Evolutionary conservation across 2,888 invertebrate genomes (phyloP).

Genomic region (Xestobium rufovillosum): DNA sequence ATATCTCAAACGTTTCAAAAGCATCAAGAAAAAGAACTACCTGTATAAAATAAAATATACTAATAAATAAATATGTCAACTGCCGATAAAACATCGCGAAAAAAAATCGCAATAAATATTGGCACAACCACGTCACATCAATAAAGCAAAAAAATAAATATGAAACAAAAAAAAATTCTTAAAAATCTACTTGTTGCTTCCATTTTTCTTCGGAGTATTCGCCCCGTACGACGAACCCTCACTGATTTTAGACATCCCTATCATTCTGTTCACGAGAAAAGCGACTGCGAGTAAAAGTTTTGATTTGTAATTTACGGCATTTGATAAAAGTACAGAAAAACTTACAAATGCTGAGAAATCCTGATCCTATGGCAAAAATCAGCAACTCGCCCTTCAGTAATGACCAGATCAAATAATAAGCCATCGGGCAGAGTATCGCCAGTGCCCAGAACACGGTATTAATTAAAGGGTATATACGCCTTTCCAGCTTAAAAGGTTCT

Average conservation of each 20-base stretch:
- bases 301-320: too few relatives aligned
- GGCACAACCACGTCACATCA: slow-evolving; percentile 12
- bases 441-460: slow-evolving; percentile 67
- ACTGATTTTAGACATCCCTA: slow-evolving; percentile 78
- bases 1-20: too few relatives aligned
- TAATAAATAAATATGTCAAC: too few relatives aligned
- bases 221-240: slow-evolving; percentile 77
- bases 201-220: slow-evolving; percentile 46
- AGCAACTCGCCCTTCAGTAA: slow-evolving; percentile 65
- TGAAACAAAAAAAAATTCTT: neutral
- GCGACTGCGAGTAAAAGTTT: slow-evolving; percentile 74
- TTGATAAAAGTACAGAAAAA: slow-evolving; percentile 40
- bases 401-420: slow-evolving; percentile 59
- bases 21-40: too few relatives aligned
- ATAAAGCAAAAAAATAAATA: slow-evolving; percentile 7
- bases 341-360: slow-evolving; percentile 71
- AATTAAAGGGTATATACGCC: slow-evolving; percentile 59
- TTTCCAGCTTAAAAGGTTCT: slow-evolving; percentile 50
- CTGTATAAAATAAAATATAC: too few relatives aligned
- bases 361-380: slow-evolving; percentile 60
- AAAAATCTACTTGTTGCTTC: too few relatives aligned
- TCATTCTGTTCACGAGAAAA: slow-evolving; percentile 67
- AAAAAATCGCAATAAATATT: too few relatives aligned
- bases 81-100: too few relatives aligned
- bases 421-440: slow-evolving; percentile 60